A percentile compares a stretch with the other conserved stretches of the same genome.
Evolutionary conservation across 2,797 vertebrate species (phyloP).

Genomic region (Sebastes iracundus): DNA sequence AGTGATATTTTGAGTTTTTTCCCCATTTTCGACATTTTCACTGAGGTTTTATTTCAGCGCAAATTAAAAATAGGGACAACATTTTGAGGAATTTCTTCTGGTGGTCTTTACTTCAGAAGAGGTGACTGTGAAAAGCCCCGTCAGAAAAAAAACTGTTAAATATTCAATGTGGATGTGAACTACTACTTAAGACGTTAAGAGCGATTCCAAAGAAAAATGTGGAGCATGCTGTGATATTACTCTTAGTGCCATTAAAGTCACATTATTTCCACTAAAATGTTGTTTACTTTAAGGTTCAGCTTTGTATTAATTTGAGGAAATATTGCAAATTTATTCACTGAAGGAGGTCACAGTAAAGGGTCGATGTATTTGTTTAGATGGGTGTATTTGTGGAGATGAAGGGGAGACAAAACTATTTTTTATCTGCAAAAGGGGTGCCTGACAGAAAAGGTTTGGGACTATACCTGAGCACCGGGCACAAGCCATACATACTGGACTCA

Average conservation of each 20-base stretch:
- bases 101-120: neutral
- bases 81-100: neutral
- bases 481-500: neutral
- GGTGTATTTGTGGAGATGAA: neutral
- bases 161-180: neutral
- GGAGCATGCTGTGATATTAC: neutral
- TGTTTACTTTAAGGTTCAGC: neutral
- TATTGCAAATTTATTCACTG: neutral
- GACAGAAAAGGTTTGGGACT: neutral
- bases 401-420: neutral
- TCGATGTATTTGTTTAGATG: neutral
- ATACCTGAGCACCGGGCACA: neutral
- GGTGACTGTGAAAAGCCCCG: neutral
- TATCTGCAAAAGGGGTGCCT: neutral
- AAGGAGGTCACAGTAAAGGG: neutral
- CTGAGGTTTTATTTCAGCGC: neutral
- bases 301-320: neutral
- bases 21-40: neutral
- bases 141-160: neutral
- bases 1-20: neutral
- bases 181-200: neutral
- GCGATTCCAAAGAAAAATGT: neutral
- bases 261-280: neutral
- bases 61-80: neutral
- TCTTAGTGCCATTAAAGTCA: neutral